Evolutionary conservation across 2,888 invertebrate genomes (phyloP).

Genomic region (Drosophila putrida): DNA sequence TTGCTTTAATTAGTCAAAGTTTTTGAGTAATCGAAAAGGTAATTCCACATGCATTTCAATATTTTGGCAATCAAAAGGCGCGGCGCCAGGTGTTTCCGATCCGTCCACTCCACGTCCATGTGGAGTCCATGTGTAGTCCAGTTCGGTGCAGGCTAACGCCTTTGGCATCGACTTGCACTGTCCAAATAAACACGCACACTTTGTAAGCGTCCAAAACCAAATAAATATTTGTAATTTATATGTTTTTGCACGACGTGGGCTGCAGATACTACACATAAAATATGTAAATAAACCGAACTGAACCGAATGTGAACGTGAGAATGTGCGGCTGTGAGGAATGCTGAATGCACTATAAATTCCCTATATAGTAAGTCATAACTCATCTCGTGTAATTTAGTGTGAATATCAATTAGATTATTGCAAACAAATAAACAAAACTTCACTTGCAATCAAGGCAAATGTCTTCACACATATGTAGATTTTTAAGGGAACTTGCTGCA

Average conservation of each 20-base stretch:
- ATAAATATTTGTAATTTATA: conserved; percentile 79
- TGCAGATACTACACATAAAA: conserved; percentile 61
- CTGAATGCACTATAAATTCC: conserved; percentile 37
- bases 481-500: neutral
- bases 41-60: conserved; percentile 6
- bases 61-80: conserved; percentile 40
- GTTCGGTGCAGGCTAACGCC: conserved; percentile 50
- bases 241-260: conserved; percentile 64
- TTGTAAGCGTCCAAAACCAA: conserved; percentile 73
- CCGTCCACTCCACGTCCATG: neutral
- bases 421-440: conserved; percentile 1
- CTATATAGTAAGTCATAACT: neutral
- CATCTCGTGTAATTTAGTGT: neutral
- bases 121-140: neutral
- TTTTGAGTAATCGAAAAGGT: neutral
- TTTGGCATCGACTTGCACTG: conserved; percentile 57
- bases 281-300: conserved; percentile 59
- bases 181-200: conserved; percentile 79
- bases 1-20: conserved; percentile 26
- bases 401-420: conserved; percentile 11
- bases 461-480: neutral
- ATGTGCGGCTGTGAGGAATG: conserved; percentile 57
- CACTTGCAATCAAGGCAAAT: neutral
- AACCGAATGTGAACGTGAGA: conserved; percentile 62
- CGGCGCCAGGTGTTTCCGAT: conserved; percentile 62